These are phyloP conservation scores for Discoglossus pictus DNA, from an alignment of 2,797 vertebrate genomes.

Conservation along the genomic window DNA sequence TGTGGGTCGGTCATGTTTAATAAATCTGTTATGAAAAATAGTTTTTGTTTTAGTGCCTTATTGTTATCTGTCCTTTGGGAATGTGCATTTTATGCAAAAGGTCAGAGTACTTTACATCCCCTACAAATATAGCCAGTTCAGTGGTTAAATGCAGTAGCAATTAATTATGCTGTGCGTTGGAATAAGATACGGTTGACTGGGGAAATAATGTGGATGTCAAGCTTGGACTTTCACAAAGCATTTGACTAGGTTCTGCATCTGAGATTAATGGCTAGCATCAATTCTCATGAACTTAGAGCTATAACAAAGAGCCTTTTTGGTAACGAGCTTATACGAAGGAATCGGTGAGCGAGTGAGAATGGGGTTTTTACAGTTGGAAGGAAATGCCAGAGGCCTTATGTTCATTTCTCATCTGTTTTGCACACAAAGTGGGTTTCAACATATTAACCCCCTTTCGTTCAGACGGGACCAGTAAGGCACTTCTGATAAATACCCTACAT, in stretches of 20 bases:
- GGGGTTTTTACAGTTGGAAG: not conserved
- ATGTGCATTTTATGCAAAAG: conserved; percentile 49
- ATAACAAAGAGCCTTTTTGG: conserved; percentile 44
- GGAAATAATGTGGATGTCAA: conserved; percentile 52
- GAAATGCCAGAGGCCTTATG: not conserved
- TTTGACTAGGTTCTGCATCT: conserved; percentile 50
- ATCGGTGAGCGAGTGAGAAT: conserved; percentile 2
- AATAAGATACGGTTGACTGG: conserved; percentile 51
- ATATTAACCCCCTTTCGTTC: conserved; percentile 15
- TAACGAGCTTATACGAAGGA: conserved; percentile 9
- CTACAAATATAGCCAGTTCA: conserved; percentile 49
- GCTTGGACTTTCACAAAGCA: conserved; percentile 50
- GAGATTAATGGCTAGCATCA: conserved; percentile 51
- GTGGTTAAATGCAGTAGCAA: conserved; percentile 50
- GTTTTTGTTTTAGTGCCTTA: conserved; percentile 21
- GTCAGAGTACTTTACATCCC: conserved; percentile 50
- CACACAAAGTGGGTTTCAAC: not conserved
- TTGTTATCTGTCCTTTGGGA: conserved; percentile 50
- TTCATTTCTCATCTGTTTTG: not conserved
- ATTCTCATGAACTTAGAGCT: conserved; percentile 49
- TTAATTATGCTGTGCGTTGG: conserved; percentile 48
- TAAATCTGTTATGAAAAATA: conserved; percentile 33
- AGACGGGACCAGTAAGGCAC: not conserved
- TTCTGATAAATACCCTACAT: no score
- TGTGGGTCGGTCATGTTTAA: conserved; percentile 27